Conservation (phyloP, 1,140 invertebrate genomes). For the Asobara japonica region DNA sequence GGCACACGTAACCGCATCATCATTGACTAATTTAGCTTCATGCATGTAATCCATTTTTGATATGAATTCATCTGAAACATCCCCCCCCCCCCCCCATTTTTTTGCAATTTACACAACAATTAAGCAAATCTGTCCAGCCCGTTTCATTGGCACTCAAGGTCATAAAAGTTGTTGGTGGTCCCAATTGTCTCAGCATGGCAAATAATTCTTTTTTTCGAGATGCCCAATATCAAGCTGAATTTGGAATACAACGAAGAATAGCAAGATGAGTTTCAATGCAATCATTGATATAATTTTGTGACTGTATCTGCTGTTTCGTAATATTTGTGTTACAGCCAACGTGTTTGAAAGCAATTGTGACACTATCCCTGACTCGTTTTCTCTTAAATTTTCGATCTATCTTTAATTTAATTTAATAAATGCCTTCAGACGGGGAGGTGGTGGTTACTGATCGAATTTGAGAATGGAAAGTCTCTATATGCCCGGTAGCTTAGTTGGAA, state of each 20-base stretch:
- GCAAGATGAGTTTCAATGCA: constrained; percentile 36
- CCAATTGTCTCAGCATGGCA: too few species aligned
- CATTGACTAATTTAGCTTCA: constrained; percentile 52
- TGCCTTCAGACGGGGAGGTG: too few species aligned
- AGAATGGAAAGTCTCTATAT: too few species aligned
- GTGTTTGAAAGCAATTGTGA: constrained; percentile 42
- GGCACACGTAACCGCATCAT: too few species aligned
- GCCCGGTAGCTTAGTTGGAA: too few species aligned
- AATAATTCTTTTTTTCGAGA: constrained; percentile 58
- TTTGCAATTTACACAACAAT: constrained; percentile 46
- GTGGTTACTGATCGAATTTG: too few species aligned
- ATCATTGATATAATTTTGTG: constrained; percentile 29
- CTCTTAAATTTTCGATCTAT: too few species aligned
- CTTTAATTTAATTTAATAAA: too few species aligned
- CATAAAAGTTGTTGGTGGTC: constrained; percentile 46
- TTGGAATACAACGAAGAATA: constrained; percentile 31
- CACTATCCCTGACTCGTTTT: too few species aligned
- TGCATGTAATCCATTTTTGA: constrained; percentile 31
- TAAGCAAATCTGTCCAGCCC: constrained; percentile 52
- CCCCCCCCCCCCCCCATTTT: too few species aligned
- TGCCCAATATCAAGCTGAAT: constrained; percentile 44
- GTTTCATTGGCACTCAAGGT: constrained; percentile 49
- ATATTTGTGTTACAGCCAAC: constrained; percentile 35
- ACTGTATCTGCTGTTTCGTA: neutral
- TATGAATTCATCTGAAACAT: too few species aligned